A percentile compares a stretch with the other conserved stretches of the same genome.
phyloP scores from a whole-genome alignment of 2,888 invertebrate genomes.

The Stenichneumon culpator region DNA sequence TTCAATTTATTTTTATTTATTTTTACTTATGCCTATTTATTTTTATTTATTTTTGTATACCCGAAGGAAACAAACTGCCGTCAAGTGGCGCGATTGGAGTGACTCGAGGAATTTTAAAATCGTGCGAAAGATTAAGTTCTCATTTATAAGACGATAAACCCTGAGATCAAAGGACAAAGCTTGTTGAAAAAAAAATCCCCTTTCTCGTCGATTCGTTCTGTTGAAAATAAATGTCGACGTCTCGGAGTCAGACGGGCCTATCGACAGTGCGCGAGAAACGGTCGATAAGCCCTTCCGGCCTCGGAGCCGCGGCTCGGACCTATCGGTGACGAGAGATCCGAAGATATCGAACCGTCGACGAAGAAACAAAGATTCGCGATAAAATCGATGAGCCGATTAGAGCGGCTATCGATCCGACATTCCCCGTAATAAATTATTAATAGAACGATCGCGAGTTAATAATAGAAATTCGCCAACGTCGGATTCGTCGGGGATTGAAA shows the following conservation, averaged over 20 bases:
- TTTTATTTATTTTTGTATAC: too few relatives aligned
- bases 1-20: too few relatives aligned
- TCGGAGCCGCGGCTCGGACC: background rate
- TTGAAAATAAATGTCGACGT: too few relatives aligned
- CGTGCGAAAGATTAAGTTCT: too few relatives aligned
- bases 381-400: background rate
- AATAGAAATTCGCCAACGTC: conserved; percentile 11
- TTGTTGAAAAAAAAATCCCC: too few relatives aligned
- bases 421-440: background rate
- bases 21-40: too few relatives aligned
- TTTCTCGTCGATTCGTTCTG: too few relatives aligned
- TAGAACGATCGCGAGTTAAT: conserved; percentile 26
- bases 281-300: background rate
- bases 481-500: background rate
- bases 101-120: too few relatives aligned
- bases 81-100: too few relatives aligned
- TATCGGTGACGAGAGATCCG: background rate
- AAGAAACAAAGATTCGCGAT: conserved; percentile 7
- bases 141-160: too few relatives aligned
- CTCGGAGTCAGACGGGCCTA: background rate
- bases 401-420: background rate
- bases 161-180: too few relatives aligned
- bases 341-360: background rate
- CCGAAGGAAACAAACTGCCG: too few relatives aligned
- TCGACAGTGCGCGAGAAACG: background rate